These are phyloP conservation scores for Caenorhabditis macrosperma DNA, from an alignment of 2,888 invertebrate genomes.

Conservation along the genomic window DNA sequence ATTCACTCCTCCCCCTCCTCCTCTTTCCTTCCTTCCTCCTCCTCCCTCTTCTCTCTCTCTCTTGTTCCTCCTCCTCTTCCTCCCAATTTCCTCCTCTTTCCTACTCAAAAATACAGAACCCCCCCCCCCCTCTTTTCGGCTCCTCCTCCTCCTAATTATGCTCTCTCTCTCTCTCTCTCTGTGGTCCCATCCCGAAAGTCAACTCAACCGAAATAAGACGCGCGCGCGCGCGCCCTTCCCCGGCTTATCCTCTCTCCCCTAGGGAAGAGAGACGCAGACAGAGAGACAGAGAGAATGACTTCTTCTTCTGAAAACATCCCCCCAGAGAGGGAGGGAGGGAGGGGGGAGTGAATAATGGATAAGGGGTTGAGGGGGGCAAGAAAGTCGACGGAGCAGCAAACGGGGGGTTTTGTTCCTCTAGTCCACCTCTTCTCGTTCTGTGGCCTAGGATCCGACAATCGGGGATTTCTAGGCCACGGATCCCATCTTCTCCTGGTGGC, in stretches of 20 bases:
- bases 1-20: conserved; percentile 21
- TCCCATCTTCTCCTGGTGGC: too few relatives aligned
- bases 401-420: not conserved
- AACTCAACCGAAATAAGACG: conserved; percentile 45
- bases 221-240: not conserved
- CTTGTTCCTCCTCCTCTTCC: not conserved
- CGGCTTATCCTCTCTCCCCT: not conserved
- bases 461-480: too few relatives aligned
- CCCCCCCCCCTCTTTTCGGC: not conserved
- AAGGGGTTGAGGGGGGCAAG: conserved; percentile 13
- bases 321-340: not conserved
- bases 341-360: conserved; percentile 44
- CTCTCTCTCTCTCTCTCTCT: not conserved
- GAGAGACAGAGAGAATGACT: not conserved
- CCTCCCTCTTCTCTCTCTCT: not conserved
- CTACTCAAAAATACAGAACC: conserved; percentile 1
- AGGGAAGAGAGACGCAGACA: not conserved
- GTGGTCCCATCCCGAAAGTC: not conserved
- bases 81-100: not conserved
- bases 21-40: not conserved
- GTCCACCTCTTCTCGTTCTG: not conserved
- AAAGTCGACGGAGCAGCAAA: not conserved
- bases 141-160: not conserved
- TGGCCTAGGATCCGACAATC: too few relatives aligned
- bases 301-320: conserved; percentile 21